phyloP scores from a whole-genome alignment of 2,797 vertebrate genomes.

The Miichthys miiuy region DNA sequence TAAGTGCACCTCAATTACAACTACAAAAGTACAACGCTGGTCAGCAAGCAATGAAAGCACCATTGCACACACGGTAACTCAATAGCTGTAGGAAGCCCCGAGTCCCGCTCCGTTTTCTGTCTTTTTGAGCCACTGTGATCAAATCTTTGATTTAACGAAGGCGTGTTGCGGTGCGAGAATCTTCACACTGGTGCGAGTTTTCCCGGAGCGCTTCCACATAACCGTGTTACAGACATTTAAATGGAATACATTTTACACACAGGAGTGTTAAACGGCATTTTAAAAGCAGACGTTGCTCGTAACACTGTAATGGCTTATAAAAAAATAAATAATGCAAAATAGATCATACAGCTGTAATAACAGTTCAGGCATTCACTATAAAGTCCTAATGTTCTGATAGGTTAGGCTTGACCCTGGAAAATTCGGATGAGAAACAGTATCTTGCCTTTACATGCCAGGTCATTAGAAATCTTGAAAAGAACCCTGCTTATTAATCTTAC shows the following conservation, averaged over 20 bases:
- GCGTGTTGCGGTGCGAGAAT: slow-evolving; percentile 17
- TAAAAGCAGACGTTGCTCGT: not conserved
- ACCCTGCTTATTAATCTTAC: not conserved
- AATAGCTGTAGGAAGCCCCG: not conserved
- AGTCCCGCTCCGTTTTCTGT: slow-evolving; percentile 5
- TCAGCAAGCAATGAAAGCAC: not conserved
- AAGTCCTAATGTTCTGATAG: not conserved
- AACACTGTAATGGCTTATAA: not conserved
- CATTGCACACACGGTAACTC: not conserved
- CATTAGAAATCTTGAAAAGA: not conserved
- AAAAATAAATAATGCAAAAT: not conserved
- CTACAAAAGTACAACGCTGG: not conserved
- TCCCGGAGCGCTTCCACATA: not conserved
- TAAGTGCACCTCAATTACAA: not conserved
- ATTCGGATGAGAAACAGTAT: not conserved
- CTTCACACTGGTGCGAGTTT: slow-evolving; percentile 31
- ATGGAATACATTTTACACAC: slow-evolving; percentile 1
- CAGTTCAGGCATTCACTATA: not conserved
- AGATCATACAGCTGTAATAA: not conserved
- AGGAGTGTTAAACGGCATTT: not conserved
- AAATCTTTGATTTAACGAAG: slow-evolving; percentile 18
- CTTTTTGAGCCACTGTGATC: slow-evolving; percentile 17
- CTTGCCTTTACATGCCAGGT: not conserved
- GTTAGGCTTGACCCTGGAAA: not conserved
- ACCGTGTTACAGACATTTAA: not conserved